Conservation (phyloP, 1,140 invertebrate species). For the Penaeus japonicus region DNA sequence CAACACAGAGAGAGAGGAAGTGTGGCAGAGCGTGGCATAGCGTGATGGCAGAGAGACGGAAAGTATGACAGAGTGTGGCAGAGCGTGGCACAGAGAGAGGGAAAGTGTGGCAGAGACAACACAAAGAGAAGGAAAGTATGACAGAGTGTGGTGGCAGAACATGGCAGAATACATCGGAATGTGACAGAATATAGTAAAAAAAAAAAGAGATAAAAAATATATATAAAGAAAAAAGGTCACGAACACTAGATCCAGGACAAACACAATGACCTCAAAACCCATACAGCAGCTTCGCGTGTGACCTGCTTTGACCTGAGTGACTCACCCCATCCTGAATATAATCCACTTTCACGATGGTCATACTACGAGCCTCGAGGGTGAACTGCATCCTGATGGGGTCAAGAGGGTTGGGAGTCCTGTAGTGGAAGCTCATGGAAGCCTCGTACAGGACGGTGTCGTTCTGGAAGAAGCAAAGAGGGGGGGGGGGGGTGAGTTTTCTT, state of each 20-base stretch:
- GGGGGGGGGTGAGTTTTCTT: background rate
- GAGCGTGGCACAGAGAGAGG: background rate
- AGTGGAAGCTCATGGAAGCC: constrained; percentile 15
- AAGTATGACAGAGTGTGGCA: too few relatives aligned
- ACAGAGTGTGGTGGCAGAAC: too few relatives aligned
- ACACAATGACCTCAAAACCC: background rate
- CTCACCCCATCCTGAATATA: background rate
- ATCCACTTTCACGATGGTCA: constrained; percentile 17
- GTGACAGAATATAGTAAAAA: too few relatives aligned
- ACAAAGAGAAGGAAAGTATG: background rate
- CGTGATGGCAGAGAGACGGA: too few relatives aligned
- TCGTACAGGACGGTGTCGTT: constrained; percentile 3
- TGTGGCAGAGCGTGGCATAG: too few relatives aligned
- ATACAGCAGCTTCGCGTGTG: background rate
- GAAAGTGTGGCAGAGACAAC: background rate
- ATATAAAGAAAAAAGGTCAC: background rate
- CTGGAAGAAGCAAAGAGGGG: background rate
- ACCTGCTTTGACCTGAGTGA: too few relatives aligned
- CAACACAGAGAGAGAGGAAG: background rate
- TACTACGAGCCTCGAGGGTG: background rate
- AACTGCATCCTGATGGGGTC: constrained; percentile 35
- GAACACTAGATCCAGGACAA: background rate
- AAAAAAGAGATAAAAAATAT: too few relatives aligned
- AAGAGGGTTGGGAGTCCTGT: constrained; percentile 42
- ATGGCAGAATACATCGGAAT: too few relatives aligned